Evolutionary conservation across 2,797 vertebrate species (phyloP).

Genomic region (Hyperoplus immaculatus): DNA sequence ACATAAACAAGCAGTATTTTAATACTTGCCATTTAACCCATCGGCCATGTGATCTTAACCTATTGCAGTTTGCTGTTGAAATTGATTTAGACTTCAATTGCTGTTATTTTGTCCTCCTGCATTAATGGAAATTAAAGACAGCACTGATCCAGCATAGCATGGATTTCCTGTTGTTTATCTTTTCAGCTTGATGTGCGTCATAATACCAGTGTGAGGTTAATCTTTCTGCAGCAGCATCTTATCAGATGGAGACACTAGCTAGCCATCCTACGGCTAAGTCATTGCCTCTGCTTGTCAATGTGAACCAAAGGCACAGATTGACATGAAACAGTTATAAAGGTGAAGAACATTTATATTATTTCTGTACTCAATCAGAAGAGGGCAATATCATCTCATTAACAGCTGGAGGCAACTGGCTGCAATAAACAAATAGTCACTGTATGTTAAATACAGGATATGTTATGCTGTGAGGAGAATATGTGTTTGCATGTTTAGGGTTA

Average conservation of each 20-base stretch:
- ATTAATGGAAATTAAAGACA: slow-evolving; percentile 8
- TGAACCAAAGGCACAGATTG: slow-evolving; percentile 3
- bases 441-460: background rate
- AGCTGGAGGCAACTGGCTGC: background rate
- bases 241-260: slow-evolving; percentile 36
- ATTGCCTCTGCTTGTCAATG: slow-evolving; percentile 31
- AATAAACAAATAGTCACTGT: background rate
- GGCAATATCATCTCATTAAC: background rate
- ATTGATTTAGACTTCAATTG: background rate
- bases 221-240: slow-evolving; percentile 53
- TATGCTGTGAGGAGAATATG: background rate
- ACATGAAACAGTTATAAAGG: slow-evolving; percentile 18
- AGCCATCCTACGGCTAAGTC: slow-evolving; percentile 25
- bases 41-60: background rate
- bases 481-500: background rate
- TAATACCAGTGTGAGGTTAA: slow-evolving; percentile 52
- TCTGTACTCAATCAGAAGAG: background rate
- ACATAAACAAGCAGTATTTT: slow-evolving; percentile 10
- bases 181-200: slow-evolving; percentile 72
- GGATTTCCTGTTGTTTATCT: slow-evolving; percentile 58
- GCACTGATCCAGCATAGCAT: slow-evolving; percentile 32
- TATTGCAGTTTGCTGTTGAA: background rate
- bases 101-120: background rate
- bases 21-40: background rate
- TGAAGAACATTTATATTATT: background rate